Base-by-base conservation (phyloP, 2,797 vertebrate species). In the Apodemus agrarius region DNA sequence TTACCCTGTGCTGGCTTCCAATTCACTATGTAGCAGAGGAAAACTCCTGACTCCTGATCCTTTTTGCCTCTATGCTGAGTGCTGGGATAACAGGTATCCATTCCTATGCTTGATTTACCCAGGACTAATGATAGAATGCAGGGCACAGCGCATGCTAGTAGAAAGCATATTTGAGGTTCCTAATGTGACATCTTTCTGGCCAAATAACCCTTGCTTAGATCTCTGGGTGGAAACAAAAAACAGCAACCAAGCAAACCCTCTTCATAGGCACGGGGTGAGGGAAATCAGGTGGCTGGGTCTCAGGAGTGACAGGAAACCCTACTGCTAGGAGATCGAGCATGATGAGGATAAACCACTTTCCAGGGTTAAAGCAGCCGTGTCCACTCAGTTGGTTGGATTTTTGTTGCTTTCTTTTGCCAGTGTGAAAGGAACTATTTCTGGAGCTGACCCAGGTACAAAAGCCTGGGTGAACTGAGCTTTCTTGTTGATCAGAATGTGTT, bases 381-480 rank as follows among this genome's bases (percentile, higher is more conserved):
- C 40, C 2, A 80, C 90, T 96, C 95, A 97, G 97, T 96, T 98
- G 97, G 96, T 94, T 97, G 96, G 96, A 98, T 97, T 96, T 97
- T 97, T 37, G 0, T 76, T 97, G 97, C 97, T 97, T 67, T 96
- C 96, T 97, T 90, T 96, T 97, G 97, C 96, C 96, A 97, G 93
- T 97, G 94, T 97, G 97, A 97, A 97, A 98, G 95, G 92, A 98
- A 97, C 97, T 98, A 98, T 98, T 98, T 98, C 98, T 98, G 97
- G 97, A 97, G 95, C 94, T 98, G 98, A 98, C 98, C 97, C 72
- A 80, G 22, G 83, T 93, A 97, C 91, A 98, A 98, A 98, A 98
- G 97, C 85, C 12, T 90, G 59, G 97, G 96, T 98, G 96, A 98
- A 96, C 94, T 98, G 97, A 97, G 95, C 96, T 98, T 98, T 98